Evolutionary conservation across 1,140 invertebrate species (phyloP), one percentile per base, ranked within the genome.

Genomic region (Drosophila guanche): DNA sequence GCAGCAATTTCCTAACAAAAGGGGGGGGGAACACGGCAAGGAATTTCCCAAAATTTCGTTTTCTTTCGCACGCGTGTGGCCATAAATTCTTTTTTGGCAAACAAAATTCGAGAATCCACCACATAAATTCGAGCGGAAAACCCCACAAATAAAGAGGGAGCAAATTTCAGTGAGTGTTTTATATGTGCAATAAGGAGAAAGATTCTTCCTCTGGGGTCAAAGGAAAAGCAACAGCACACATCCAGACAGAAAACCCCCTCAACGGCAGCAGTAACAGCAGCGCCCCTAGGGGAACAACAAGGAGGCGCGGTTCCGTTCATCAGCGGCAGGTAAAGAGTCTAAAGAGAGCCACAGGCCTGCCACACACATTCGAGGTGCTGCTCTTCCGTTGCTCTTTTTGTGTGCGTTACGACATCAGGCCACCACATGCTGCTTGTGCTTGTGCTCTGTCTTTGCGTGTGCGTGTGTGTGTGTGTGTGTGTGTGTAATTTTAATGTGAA

Each of bases 1-100:
- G 45, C 63, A 51, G 57, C 46, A 50, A 51, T 20, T 20, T 20
- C 16, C 23, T 4, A 10, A 57, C 27, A 57, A 45, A 58, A 58
- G 43, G 33, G 27, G 43, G 33, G 27, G 47, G 37, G n/a, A 23
- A 50, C 37, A 58, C 20, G 72, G 52, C 68, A 65, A 57, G 43
- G 60, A 70, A 60, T 61, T 68, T 62, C 51, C 63, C 69, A 67
- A 76, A 78, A 37, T 37, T 78, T 80, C 52, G 62, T 80, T 78
- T 61, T 37, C 10, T 80, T 81, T 70, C 63, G 75, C 60, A 78
- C 81, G 81, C 78, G 81, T 85, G 77, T 85, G 72, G 81, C 81
- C 69, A 81, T 86, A 77, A 88, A 86, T 86, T 85, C 33, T 74
- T 74, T 67, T 67, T 68, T 68, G 62, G 61, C 65, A 67, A 67